Conservation (phyloP, 2,888 invertebrate genomes). For the Trachelus iudaicus region DNA sequence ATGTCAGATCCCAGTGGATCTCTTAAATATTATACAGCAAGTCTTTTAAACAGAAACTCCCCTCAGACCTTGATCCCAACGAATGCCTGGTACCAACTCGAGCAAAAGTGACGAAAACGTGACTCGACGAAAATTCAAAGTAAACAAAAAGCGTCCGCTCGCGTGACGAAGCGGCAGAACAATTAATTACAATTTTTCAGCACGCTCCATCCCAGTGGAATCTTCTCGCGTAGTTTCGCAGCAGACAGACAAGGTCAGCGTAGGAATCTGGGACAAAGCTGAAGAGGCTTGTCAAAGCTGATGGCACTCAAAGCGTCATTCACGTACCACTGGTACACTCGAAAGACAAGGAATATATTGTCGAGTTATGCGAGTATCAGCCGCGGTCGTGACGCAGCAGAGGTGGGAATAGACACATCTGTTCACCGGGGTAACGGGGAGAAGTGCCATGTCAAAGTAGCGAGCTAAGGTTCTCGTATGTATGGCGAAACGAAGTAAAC, state of each 20-base stretch:
- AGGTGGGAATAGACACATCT: not conserved
- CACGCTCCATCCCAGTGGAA: not conserved
- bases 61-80: not conserved
- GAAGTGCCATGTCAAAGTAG: not conserved
- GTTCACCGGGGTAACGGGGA: not conserved
- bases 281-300: not conserved
- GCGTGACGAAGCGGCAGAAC: not conserved
- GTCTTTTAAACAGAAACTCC: not conserved
- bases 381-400: not conserved
- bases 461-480: not conserved
- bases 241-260: not conserved
- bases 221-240: not conserved
- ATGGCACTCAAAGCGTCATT: not conserved
- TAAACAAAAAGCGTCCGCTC: not conserved
- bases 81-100: not conserved
- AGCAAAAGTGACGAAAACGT: not conserved
- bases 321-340: not conserved
- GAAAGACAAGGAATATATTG: not conserved
- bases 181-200: not conserved
- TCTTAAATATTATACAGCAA: not conserved
- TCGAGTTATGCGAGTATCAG: not conserved
- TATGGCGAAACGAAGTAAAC: not conserved
- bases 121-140: not conserved
- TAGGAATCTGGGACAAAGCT: not conserved
- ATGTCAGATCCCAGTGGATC: not conserved